Evolutionary conservation across 2,113 vertebrate genomes (phyloP).

Genomic region (Madoqua kirkii): DNA sequence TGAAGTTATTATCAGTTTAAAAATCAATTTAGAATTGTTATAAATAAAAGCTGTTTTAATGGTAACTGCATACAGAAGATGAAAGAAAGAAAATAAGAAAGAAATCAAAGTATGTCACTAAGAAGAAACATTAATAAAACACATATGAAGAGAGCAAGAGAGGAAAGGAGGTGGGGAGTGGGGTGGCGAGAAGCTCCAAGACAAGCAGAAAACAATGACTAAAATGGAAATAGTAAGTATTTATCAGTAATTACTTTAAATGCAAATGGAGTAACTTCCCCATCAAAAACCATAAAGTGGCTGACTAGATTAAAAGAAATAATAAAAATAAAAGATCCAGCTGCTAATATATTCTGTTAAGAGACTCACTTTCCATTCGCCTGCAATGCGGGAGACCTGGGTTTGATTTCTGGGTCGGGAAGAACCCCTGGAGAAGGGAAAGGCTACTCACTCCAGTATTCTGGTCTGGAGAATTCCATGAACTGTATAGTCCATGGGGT

Average conservation of each 20-base stretch:
- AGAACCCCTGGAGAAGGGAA: neutral
- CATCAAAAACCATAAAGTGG: neutral
- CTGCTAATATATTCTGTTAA: neutral
- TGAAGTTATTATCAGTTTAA: neutral
- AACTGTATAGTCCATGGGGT: neutral
- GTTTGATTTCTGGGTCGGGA: accelerated
- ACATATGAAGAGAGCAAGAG: neutral
- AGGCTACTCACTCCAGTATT: neutral
- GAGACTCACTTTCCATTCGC: neutral
- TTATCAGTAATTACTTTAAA: neutral
- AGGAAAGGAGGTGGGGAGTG: neutral
- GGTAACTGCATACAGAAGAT: neutral
- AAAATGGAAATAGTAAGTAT: neutral
- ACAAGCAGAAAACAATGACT: neutral
- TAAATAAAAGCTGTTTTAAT: neutral
- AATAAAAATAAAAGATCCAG: neutral
- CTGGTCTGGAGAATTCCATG: neutral
- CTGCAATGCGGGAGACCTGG: neutral
- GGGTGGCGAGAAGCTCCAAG: neutral
- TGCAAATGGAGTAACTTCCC: neutral
- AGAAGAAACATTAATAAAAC: neutral
- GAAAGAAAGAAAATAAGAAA: neutral
- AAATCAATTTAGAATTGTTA: neutral
- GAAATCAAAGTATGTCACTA: neutral
- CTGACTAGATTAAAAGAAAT: neutral